Evolutionary conservation across 2,888 invertebrate species (phyloP).

Genomic region (Euplagia quadripunctaria): DNA sequence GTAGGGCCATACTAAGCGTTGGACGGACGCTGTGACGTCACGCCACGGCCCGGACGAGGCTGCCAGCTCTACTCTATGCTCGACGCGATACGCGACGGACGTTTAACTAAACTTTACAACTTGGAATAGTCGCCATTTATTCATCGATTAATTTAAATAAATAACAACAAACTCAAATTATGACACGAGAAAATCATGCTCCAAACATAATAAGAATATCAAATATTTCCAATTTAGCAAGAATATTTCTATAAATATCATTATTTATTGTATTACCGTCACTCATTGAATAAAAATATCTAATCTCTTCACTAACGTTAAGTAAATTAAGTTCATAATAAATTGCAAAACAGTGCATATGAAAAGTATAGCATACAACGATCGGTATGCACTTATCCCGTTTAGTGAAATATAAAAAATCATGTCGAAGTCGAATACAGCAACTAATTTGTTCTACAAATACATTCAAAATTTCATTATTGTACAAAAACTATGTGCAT

Average conservation of each 20-base stretch:
- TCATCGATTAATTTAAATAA: conserved; percentile 82
- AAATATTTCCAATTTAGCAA: conserved; percentile 78
- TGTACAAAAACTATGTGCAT: conserved; percentile 57
- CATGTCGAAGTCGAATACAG: conserved; percentile 48
- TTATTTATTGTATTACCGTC: conserved; percentile 82
- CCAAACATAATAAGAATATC: conserved; percentile 81
- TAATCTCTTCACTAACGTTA: conserved; percentile 84
- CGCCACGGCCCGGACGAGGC: conserved; percentile 20
- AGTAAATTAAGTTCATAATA: conserved; percentile 82
- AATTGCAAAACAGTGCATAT: conserved; percentile 78
- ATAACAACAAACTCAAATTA: conserved; percentile 83
- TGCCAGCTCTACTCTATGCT: conserved; percentile 41
- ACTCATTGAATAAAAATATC: conserved; percentile 86
- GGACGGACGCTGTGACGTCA: conserved; percentile 30
- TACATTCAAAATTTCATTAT: conserved; percentile 46
- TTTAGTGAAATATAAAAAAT: conserved; percentile 46
- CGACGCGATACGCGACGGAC: conserved; percentile 47
- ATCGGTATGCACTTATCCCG: conserved; percentile 51
- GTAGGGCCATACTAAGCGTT: conserved; percentile 63
- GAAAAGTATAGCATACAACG: conserved; percentile 50
- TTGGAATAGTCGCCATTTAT: conserved; percentile 70
- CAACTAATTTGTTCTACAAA: conserved; percentile 59
- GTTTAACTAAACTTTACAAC: conserved; percentile 55
- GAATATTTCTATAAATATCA: conserved; percentile 84
- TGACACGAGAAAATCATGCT: conserved; percentile 83